Percentiles rank a stretch among this genome's conserved stretches.
phyloP scores from a whole-genome alignment of 2,888 invertebrate species.

The Drosophila demipolita region DNA sequence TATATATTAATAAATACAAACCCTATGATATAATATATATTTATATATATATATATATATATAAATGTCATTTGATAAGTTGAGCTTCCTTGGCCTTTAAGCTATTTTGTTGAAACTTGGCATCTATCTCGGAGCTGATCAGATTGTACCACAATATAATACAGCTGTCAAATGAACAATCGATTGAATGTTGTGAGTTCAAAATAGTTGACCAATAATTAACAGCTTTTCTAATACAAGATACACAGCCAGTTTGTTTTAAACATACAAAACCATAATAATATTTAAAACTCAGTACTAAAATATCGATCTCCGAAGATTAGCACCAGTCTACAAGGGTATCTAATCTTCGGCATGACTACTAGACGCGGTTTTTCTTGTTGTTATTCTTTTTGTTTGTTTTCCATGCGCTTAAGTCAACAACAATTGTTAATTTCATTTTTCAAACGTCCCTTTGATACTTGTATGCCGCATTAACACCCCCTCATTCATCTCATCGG shows the following conservation, averaged over 20 bases:
- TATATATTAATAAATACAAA: background rate
- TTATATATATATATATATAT: background rate
- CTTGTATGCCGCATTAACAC: conserved; percentile 81
- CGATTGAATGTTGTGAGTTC: background rate
- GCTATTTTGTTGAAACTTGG: background rate
- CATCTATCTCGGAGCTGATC: background rate
- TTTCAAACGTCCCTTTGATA: conserved; percentile 79
- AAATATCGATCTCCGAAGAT: background rate
- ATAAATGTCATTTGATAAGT: background rate
- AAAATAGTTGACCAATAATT: background rate
- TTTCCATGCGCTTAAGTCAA: conserved; percentile 68
- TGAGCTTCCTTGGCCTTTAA: accelerated
- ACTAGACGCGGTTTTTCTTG: background rate
- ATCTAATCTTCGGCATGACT: background rate
- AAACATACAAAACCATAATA: background rate
- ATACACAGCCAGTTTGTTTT: background rate
- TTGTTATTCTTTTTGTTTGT: conserved; percentile 29
- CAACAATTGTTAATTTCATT: conserved; percentile 77
- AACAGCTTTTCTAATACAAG: background rate
- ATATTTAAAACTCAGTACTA: background rate
- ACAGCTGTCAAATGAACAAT: background rate
- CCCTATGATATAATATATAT: background rate
- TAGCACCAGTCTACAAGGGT: background rate
- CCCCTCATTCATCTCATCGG: conserved; percentile 50
- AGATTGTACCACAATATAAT: background rate